Conservation (phyloP, 2,888 invertebrate species). For the Drosophila peninsularis region DNA sequence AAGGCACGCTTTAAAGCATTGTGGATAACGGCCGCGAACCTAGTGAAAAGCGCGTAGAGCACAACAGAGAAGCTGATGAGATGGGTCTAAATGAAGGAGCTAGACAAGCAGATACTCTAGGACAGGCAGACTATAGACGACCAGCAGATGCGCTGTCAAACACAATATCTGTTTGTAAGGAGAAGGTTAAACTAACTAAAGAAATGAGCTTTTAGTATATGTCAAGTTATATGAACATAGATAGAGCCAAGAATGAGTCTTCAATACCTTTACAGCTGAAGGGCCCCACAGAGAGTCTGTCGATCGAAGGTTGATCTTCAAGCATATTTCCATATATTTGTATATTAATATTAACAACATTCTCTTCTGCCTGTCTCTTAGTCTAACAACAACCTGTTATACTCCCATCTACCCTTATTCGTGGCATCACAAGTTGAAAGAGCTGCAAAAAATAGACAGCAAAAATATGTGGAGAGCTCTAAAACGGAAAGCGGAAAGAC, state of each 20-base stretch:
- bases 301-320: too few species aligned
- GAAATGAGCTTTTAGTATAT: too few species aligned
- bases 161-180: too few species aligned
- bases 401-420: not conserved
- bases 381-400: not conserved
- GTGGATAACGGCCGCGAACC: constrained; percentile 11
- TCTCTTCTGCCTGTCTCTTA: not conserved
- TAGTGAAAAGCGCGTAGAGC: not conserved
- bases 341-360: too few species aligned
- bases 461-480: constrained; percentile 41
- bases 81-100: not conserved
- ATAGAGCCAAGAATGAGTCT: too few species aligned
- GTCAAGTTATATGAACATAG: too few species aligned
- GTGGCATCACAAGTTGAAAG: not conserved
- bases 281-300: too few species aligned
- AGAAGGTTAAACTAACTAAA: too few species aligned
- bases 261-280: too few species aligned
- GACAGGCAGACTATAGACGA: not conserved
- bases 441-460: constrained; percentile 26
- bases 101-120: not conserved
- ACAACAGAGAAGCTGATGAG: not conserved
- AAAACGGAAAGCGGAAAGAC: constrained; percentile 66
- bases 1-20: constrained; percentile 43
- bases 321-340: too few species aligned
- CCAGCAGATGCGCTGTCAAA: not conserved